Evolutionary conservation across 37 sponge, comb jelly and placozoan genomes (phyloP).

Genomic region (Tethya wilhelma): DNA sequence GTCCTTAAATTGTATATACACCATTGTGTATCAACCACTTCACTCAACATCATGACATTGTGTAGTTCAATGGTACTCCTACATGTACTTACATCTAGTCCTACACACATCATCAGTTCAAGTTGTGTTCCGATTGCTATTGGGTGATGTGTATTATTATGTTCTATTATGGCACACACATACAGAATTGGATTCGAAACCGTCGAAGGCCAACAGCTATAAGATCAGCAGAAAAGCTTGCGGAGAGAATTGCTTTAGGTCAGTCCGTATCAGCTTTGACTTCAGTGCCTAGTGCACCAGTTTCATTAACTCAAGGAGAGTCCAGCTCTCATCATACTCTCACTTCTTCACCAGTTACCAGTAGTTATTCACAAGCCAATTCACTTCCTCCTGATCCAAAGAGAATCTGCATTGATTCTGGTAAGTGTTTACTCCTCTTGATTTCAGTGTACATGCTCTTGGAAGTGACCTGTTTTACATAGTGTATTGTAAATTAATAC

Average conservation of each 20-base stretch:
- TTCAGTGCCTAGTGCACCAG: not conserved
- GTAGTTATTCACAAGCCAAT: not conserved
- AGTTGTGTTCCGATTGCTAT: too few species aligned
- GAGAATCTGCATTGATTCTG: not conserved
- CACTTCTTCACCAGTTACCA: too few species aligned
- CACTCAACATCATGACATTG: too few species aligned
- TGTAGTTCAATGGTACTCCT: too few species aligned
- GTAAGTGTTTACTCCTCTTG: not conserved
- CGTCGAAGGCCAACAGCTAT: slow-evolving; percentile 70
- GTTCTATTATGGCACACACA: not conserved
- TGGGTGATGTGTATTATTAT: not conserved
- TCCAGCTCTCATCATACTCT: too few species aligned
- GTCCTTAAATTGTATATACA: too few species aligned
- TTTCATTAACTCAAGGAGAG: not conserved
- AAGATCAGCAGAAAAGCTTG: slow-evolving; percentile 37
- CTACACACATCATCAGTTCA: too few species aligned
- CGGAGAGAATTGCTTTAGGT: slow-evolving; percentile 19
- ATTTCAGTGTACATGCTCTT: too few species aligned
- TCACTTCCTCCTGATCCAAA: slow-evolving; percentile 7
- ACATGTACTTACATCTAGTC: too few species aligned
- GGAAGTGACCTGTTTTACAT: too few species aligned
- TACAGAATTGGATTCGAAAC: slow-evolving; percentile 87
- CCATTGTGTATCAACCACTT: too few species aligned
- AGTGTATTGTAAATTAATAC: too few species aligned
- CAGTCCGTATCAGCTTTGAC: not conserved